These are phyloP conservation scores for Gnathonemus longibarbis DNA, from an alignment of 2,113 vertebrate genomes.

Conservation along the genomic window DNA sequence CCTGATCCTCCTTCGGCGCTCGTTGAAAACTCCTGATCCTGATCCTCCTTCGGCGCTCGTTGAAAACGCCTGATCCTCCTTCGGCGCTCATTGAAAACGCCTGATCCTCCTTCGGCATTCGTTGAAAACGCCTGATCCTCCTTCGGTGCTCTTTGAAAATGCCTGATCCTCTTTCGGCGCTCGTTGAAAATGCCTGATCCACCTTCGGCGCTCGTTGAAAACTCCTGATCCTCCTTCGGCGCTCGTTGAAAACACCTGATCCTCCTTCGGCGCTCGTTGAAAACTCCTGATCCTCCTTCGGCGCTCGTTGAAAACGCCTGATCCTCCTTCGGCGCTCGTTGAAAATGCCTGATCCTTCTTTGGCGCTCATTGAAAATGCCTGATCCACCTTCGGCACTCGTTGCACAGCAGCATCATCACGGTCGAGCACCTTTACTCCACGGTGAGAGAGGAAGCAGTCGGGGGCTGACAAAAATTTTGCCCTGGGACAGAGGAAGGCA, in stretches of 20 bases:
- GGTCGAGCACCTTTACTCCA: not conserved
- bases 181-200: not conserved
- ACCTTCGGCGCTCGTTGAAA: not conserved
- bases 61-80: not conserved
- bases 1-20: not conserved
- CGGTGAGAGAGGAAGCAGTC: not conserved
- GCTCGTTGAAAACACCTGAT: not conserved
- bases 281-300: too few relatives aligned
- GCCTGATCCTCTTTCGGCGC: too few relatives aligned
- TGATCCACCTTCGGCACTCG: not conserved
- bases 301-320: too few relatives aligned
- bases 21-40: not conserved
- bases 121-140: too few relatives aligned
- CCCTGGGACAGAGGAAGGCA: not conserved
- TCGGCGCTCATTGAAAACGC: too few relatives aligned
- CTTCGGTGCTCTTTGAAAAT: too few relatives aligned
- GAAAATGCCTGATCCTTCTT: too few relatives aligned
- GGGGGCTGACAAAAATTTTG: not conserved
- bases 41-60: not conserved
- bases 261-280: too few relatives aligned
- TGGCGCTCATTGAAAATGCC: too few relatives aligned
- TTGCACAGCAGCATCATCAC: not conserved
- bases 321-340: too few relatives aligned
- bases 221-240: not conserved
- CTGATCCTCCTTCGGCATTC: too few relatives aligned